These are phyloP conservation scores for Eupleurogrammus muticus DNA, from an alignment of 2,797 vertebrate species.

Conservation along the genomic window DNA sequence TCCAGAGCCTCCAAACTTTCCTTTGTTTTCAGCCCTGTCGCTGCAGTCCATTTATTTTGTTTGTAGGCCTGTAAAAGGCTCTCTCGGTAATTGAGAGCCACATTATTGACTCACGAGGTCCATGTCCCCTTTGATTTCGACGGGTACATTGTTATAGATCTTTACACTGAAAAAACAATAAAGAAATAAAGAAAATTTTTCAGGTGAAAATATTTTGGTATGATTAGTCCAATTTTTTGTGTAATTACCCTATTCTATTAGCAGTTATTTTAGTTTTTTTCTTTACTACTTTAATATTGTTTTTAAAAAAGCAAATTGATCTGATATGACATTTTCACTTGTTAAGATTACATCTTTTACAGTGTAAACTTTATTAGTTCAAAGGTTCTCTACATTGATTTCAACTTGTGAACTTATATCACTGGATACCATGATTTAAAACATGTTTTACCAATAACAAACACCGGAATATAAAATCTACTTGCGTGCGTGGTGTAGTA, in stretches of 20 bases:
- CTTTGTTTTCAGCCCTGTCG: slow-evolving; percentile 49
- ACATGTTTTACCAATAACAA: neutral
- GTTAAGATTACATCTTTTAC: no score
- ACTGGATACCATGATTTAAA: neutral
- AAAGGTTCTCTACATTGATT: slow-evolving; percentile 1
- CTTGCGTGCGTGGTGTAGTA: neutral
- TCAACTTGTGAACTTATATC: neutral
- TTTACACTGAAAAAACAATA: no score
- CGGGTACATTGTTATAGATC: slow-evolving; percentile 1
- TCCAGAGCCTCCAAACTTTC: slow-evolving; percentile 66
- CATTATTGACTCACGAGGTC: neutral
- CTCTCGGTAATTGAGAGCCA: slow-evolving; percentile 25
- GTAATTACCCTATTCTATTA: no score
- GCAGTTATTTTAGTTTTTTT: no score
- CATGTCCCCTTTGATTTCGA: slow-evolving; percentile 13
- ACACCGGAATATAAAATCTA: neutral
- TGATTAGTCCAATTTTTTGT: no score
- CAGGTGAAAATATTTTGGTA: no score
- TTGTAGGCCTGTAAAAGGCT: slow-evolving; percentile 18
- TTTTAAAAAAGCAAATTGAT: no score
- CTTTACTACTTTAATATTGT: no score
- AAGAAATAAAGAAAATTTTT: no score
- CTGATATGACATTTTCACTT: no score
- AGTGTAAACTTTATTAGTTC: neutral
- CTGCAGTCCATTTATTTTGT: slow-evolving; percentile 39